Conservation (phyloP, 1,140 invertebrate species). For the Formica selysi region DNA sequence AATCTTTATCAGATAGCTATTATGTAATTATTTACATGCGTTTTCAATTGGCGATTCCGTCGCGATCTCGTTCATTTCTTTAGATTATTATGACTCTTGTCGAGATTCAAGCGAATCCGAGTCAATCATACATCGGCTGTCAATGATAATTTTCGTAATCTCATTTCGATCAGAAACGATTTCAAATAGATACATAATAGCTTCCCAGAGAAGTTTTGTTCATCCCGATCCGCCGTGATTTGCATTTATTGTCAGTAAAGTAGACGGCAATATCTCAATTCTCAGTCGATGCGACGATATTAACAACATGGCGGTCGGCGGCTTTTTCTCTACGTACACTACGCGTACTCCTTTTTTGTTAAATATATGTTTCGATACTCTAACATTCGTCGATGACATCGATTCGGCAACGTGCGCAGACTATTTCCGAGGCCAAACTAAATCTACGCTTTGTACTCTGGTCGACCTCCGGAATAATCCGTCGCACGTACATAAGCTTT, state of each 20-base stretch:
- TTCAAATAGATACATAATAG: too few species aligned
- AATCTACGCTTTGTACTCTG: constrained; percentile 85
- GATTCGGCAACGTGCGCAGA: constrained; percentile 74
- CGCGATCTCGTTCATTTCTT: too few species aligned
- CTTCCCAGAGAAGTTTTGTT: background rate
- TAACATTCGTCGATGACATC: constrained; percentile 69
- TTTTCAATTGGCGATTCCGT: too few species aligned
- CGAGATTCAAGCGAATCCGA: too few species aligned
- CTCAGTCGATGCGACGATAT: constrained; percentile 40
- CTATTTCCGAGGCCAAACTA: constrained; percentile 83
- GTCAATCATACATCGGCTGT: too few species aligned
- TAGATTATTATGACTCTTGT: too few species aligned
- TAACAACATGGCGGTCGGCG: constrained; percentile 20
- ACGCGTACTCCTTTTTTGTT: constrained; percentile 27
- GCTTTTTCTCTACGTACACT: background rate
- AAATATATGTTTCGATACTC: constrained; percentile 32
- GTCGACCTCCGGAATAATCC: constrained; percentile 83
- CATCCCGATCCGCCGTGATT: background rate
- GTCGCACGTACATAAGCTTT: constrained; percentile 66
- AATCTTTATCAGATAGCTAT: background rate
- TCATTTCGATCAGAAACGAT: too few species aligned
- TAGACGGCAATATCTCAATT: constrained; percentile 37
- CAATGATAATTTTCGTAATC: too few species aligned
- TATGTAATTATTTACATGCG: too few species aligned
- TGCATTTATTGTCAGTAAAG: constrained; percentile 53